A percentile compares a stretch with the other conserved stretches of the same genome.
Evolutionary conservation across 2,888 invertebrate genomes (phyloP).

Genomic region (Fissipunctia ypsillon): DNA sequence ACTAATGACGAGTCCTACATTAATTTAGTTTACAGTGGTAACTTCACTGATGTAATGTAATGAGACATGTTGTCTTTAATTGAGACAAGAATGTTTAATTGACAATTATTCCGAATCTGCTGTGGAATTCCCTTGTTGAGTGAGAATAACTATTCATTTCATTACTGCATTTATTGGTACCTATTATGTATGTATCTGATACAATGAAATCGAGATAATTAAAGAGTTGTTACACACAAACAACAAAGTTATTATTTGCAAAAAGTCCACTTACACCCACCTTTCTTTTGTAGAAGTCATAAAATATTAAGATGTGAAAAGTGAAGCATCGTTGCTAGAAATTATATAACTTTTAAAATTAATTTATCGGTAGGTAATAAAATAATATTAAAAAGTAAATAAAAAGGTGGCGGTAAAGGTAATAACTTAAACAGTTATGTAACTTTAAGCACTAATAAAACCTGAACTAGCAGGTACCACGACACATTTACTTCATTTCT

Average conservation of each 20-base stretch:
- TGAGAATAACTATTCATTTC: neutral
- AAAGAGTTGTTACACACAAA: too few species aligned
- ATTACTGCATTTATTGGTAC: neutral
- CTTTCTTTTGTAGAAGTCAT: neutral
- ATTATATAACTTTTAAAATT: neutral
- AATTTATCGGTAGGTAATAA: neutral
- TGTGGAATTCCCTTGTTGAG: neutral
- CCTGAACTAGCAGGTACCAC: neutral
- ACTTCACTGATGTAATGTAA: neutral
- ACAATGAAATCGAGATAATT: too few species aligned
- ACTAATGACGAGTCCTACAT: neutral
- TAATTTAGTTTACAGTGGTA: constrained; percentile 1
- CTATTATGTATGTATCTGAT: neutral
- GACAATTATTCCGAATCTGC: constrained; percentile 21
- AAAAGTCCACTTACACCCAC: neutral
- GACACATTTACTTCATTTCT: neutral
- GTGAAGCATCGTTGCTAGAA: neutral
- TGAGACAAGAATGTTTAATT: constrained; percentile 33
- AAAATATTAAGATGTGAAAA: neutral
- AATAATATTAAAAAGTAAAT: too few species aligned
- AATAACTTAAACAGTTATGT: neutral
- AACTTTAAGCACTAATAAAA: neutral
- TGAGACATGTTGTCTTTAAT: constrained; percentile 35
- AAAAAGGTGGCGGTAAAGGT: too few species aligned
- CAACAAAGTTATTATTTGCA: neutral